Base-by-base conservation (phyloP, 2,113 vertebrate species). In the Perca fluviatilis region DNA sequence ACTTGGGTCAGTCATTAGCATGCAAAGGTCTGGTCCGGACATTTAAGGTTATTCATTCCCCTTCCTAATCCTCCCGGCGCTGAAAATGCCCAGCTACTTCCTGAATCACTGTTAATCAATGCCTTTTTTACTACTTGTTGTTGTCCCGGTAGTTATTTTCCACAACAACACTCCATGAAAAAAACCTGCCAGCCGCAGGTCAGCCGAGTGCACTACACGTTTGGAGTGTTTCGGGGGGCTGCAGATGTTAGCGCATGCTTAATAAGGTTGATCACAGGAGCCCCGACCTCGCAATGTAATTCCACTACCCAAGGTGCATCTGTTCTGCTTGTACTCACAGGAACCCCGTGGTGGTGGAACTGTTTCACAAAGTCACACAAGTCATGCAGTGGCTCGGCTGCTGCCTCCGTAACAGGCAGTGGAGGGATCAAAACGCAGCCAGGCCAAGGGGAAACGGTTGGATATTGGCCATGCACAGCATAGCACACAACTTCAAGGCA, bases 41-140 rank as follows among this genome's bases (percentile, higher is more conserved):
- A 89, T 94, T 92, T 94, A 93, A 93, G 92, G 92, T 93, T 93
- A 93, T 91, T 88, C 80, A 84, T 87, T 91, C 92, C 92, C 87
- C 49, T 9, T 90, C 87, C 89, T 82, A 80, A 72, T 81, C 91
- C 79, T 80, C 66, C 62, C 61, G n/a, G 64, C 19, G 33, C 82
- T 69, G 47, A 72, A 87, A 82, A 84, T 4, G 2, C 36, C 43
- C 19, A 43, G 66, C 71, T 77, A 57, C 87, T 85, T 92, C 85
- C 82, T 81, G 80, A 79, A 83, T 75, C 5, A 11, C 68, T 87
- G 74, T 83, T 90, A 85, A 84, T 92, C 77, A 84, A 82, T 77
- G 51, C 51, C 65, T 88, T 81, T 11, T 85, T 81, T 61, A 77
- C 25, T 27, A 57, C 49, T 61, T 13, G 49, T 71, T 60, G 46